phyloP scores from a whole-genome alignment of 2,888 invertebrate species.

The Epirrhoe tristata region DNA sequence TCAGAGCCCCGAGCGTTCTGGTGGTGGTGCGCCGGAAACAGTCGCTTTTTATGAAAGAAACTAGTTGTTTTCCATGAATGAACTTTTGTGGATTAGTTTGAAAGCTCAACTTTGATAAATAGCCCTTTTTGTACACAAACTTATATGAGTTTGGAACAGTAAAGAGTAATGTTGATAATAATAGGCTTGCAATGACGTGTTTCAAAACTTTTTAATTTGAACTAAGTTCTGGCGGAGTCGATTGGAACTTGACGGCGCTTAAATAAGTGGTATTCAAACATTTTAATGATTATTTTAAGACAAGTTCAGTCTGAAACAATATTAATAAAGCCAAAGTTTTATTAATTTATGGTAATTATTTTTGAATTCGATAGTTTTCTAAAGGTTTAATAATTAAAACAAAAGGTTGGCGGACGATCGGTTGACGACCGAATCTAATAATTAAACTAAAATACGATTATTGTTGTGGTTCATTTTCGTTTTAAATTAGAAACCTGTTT shows the following conservation, averaged over 20 bases:
- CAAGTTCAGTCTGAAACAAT: neutral
- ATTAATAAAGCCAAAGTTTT: neutral
- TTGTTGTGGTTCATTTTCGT: neutral
- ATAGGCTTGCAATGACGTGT: neutral
- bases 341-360: neutral
- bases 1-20: slow-evolving; percentile 3
- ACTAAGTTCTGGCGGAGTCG: neutral
- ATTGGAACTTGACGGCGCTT: neutral
- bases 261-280: neutral
- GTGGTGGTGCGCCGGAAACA: neutral
- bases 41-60: slow-evolving; percentile 23
- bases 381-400: neutral
- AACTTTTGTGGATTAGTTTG: slow-evolving; percentile 24
- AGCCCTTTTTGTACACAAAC: neutral
- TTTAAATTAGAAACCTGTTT: neutral
- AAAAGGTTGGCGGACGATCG: neutral
- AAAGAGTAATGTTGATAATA: neutral
- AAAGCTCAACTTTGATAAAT: slow-evolving; percentile 23
- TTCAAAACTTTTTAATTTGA: neutral
- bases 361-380: neutral
- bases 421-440: neutral
- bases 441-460: neutral
- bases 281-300: neutral
- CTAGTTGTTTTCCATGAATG: slow-evolving; percentile 19
- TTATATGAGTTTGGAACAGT: neutral